These are phyloP conservation scores for Plagodis dolabraria DNA, from an alignment of 2,888 invertebrate genomes.

Conservation along the genomic window DNA sequence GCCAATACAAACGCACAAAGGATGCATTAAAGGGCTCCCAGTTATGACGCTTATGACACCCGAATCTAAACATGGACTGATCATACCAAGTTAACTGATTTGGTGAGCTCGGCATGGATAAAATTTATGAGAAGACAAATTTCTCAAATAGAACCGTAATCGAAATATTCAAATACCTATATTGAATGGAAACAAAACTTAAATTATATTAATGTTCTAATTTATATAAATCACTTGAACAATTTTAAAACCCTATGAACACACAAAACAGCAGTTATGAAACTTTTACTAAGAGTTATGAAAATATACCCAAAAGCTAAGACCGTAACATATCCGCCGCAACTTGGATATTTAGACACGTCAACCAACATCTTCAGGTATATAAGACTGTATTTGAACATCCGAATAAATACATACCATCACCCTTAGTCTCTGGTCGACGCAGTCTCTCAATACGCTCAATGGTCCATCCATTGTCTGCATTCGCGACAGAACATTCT, in stretches of 20 bases:
- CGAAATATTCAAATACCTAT: neutral
- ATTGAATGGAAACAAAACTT: neutral
- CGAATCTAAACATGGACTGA: conserved; percentile 47
- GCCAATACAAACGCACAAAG: conserved; percentile 69
- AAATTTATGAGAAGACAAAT: no score
- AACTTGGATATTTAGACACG: neutral
- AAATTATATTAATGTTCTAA: neutral
- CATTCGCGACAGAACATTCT: conserved; percentile 77
- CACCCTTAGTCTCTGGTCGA: conserved; percentile 84
- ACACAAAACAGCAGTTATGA: no score
- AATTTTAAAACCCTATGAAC: conserved; percentile 1
- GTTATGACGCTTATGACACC: conserved; percentile 65
- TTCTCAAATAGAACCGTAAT: no score
- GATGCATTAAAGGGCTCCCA: conserved; percentile 56
- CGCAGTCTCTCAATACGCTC: conserved; percentile 84
- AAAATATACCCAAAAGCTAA: no score
- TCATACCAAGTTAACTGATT: neutral
- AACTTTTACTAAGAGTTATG: no score
- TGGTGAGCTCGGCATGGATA: no score
- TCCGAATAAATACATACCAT: conserved; percentile 79
- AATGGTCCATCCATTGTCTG: conserved; percentile 86
- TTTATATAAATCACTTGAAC: neutral
- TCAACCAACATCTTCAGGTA: neutral
- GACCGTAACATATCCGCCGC: no score
- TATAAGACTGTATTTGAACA: neutral